phyloP scores from a whole-genome alignment of 2,113 vertebrate genomes.

The Fukomys damarensis region DNA sequence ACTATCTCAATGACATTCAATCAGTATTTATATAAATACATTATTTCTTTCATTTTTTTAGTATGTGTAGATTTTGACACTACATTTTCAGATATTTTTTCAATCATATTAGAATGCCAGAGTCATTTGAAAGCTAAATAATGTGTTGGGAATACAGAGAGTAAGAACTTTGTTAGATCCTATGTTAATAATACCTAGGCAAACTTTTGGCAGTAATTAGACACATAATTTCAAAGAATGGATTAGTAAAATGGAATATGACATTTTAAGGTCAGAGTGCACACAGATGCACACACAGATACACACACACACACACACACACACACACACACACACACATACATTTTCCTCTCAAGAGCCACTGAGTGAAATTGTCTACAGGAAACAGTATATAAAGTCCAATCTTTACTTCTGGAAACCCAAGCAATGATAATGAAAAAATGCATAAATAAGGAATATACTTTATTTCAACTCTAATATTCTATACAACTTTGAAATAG shows the following conservation, averaged over 20 bases:
- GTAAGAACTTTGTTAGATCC: background rate
- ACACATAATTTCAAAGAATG: background rate
- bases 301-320: background rate
- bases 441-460: background rate
- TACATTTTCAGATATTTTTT: conserved; percentile 59
- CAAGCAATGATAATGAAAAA: background rate
- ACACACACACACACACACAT: background rate
- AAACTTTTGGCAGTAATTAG: background rate
- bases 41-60: conserved; percentile 42
- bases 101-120: background rate
- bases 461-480: conserved; percentile 17
- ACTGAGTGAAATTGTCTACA: background rate
- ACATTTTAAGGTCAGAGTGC: background rate
- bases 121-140: conserved; percentile 18
- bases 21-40: conserved; percentile 12
- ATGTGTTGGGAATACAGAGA: conserved; percentile 23
- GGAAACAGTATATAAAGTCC: background rate
- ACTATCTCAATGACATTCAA: background rate
- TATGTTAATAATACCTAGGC: background rate
- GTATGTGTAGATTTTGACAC: background rate
- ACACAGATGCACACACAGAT: background rate
- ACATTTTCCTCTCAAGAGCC: conserved; percentile 16
- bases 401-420: background rate
- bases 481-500: conserved; percentile 6
- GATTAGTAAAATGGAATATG: background rate